Evolutionary conservation across 1,140 invertebrate genomes (phyloP).

Genomic region (Drosophila tristis): DNA sequence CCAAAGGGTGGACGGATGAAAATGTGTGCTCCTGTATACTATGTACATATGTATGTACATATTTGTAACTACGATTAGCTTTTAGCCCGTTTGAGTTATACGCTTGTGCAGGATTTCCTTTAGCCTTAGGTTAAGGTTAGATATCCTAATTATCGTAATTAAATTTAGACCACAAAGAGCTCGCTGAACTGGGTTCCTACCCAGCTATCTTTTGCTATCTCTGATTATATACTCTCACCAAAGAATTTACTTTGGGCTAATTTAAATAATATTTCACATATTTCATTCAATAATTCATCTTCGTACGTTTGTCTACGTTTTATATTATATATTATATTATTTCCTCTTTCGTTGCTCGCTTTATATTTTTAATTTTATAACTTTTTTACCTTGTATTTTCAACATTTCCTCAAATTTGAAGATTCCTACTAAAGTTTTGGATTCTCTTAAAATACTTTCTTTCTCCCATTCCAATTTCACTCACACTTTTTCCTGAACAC

Average conservation of each 20-base stretch:
- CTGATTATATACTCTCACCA: no score
- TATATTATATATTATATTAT: no score
- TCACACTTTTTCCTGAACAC: conserved; percentile 23
- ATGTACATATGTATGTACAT: conserved; percentile 45
- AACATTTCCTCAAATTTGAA: no score
- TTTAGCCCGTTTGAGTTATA: conserved; percentile 43
- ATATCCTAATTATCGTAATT: conserved; percentile 13
- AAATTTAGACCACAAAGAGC: conserved; percentile 24
- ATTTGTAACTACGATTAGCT: conserved; percentile 43
- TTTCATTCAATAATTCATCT: no score
- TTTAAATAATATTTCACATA: no score
- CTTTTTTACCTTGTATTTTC: no score
- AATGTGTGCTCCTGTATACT: conserved; percentile 49
- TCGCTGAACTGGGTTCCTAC: background rate
- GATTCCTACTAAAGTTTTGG: no score
- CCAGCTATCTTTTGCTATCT: no score
- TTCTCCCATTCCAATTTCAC: conserved; percentile 13
- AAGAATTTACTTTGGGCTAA: no score
- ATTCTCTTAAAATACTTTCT: background rate
- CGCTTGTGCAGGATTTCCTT: conserved; percentile 35
- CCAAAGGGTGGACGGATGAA: conserved; percentile 25
- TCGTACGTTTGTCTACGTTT: no score
- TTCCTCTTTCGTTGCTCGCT: no score
- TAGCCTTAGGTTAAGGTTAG: conserved; percentile 24
- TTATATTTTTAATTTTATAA: no score